Percentiles rank a stretch among this genome's conserved stretches.
Evolutionary conservation across 1,140 invertebrate genomes (phyloP).

Genomic region (Heliconius congener): DNA sequence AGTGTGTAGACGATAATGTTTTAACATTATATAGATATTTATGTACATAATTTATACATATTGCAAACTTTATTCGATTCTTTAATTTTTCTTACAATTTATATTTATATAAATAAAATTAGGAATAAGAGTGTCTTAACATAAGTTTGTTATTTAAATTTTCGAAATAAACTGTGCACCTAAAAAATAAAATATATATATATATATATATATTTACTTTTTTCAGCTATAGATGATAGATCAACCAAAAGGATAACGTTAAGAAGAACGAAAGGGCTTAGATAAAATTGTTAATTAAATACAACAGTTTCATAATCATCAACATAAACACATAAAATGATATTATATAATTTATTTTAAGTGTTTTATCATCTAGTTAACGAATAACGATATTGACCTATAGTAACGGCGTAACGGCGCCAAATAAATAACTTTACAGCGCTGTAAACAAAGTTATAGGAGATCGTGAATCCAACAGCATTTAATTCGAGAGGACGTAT

Average conservation of each 20-base stretch:
- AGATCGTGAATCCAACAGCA: constrained; percentile 1
- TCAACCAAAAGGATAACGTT: not conserved
- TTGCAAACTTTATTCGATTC: too few species aligned
- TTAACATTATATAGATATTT: not conserved
- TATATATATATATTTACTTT: too few species aligned
- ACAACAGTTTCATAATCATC: not conserved
- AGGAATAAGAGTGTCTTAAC: too few species aligned
- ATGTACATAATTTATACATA: too few species aligned
- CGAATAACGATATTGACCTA: not conserved
- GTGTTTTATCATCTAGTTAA: constrained; percentile 1
- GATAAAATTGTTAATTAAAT: not conserved
- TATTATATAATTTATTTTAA: not conserved
- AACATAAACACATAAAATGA: not conserved
- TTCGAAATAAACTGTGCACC: too few species aligned
- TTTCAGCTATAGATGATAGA: too few species aligned
- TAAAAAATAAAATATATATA: too few species aligned
- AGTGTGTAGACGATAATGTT: not conserved
- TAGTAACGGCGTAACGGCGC: constrained; percentile 26
- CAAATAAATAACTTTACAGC: constrained; percentile 57
- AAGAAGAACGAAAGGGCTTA: not conserved
- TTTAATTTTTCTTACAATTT: too few species aligned
- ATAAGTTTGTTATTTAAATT: too few species aligned
- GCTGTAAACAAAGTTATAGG: constrained; percentile 45
- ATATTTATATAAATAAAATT: too few species aligned
- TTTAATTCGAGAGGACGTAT: constrained; percentile 14